These are phyloP conservation scores for Eospalax fontanierii DNA, from an alignment of 2,797 vertebrate species.

Conservation along the genomic window DNA sequence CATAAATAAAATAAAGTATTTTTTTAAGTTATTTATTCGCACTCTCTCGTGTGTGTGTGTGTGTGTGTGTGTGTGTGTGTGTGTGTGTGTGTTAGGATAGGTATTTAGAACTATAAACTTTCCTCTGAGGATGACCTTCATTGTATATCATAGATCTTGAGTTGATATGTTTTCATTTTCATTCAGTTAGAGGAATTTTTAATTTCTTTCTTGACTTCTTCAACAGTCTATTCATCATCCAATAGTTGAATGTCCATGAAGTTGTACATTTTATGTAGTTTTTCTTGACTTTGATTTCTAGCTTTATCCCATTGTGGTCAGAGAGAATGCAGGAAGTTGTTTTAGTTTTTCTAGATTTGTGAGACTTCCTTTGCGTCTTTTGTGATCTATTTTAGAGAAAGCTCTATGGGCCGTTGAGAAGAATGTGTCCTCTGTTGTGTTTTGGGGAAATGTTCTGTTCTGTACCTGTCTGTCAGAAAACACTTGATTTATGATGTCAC, in stretches of 20 bases:
- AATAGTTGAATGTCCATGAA: neutral
- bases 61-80: too few species aligned
- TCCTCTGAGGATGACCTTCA: neutral
- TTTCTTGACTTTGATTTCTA: neutral
- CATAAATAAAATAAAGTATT: too few species aligned
- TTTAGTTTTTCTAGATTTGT: neutral
- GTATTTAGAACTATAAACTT: neutral
- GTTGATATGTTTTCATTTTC: neutral
- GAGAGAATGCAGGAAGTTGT: neutral
- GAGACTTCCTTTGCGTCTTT: neutral
- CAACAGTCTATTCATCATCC: neutral
- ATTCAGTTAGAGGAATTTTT: neutral
- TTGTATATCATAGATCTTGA: neutral
- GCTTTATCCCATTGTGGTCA: neutral
- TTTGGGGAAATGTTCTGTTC: neutral
- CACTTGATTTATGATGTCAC: neutral
- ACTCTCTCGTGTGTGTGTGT: neutral
- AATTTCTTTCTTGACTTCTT: neutral
- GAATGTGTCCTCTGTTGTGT: neutral
- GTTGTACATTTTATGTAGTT: neutral
- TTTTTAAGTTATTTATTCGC: neutral
- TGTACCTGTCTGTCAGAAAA: neutral
- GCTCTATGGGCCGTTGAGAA: neutral
- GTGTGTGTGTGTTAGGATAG: neutral
- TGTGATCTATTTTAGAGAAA: neutral